Conservation (phyloP, 2,113 vertebrate species). For the Candoia aspera region DNA sequence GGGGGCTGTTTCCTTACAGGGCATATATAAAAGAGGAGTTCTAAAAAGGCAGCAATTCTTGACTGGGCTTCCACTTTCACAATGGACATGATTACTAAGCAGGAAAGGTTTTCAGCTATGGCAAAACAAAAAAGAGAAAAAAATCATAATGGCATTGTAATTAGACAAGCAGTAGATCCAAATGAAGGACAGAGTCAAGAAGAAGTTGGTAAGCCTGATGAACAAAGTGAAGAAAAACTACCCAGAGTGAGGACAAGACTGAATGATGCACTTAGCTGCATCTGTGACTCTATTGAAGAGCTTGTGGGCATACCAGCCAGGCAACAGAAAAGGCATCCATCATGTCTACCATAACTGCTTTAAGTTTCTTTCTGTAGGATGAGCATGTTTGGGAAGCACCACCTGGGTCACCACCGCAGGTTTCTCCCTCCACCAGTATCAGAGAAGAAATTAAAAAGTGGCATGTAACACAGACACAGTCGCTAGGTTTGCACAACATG, state of each 20-base stretch:
- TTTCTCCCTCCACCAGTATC: neutral
- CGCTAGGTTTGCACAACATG: neutral
- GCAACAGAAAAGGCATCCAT: neutral
- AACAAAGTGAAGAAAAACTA: conserved; percentile 46
- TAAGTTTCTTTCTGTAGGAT: neutral
- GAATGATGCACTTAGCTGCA: neutral
- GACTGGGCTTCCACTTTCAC: conserved; percentile 78
- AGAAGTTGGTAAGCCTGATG: conserved; percentile 56
- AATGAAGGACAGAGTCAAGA: conserved; percentile 32
- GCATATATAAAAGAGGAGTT: conserved; percentile 66
- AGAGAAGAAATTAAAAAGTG: neutral
- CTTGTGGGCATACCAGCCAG: neutral
- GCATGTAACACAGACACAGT: neutral
- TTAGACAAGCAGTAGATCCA: conserved; percentile 54
- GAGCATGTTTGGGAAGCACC: neutral
- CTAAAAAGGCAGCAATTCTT: conserved; percentile 80
- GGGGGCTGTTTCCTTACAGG: conserved; percentile 74
- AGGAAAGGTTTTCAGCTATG: conserved; percentile 56
- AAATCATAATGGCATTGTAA: conserved; percentile 62
- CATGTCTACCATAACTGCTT: neutral
- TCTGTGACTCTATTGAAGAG: neutral
- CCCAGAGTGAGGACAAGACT: conserved; percentile 32
- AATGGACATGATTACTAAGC: conserved; percentile 77
- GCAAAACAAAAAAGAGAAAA: conserved; percentile 43
- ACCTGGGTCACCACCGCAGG: neutral